Evolutionary conservation across 2,888 invertebrate species (phyloP).

Genomic region (Ichneumoninae sp.): DNA sequence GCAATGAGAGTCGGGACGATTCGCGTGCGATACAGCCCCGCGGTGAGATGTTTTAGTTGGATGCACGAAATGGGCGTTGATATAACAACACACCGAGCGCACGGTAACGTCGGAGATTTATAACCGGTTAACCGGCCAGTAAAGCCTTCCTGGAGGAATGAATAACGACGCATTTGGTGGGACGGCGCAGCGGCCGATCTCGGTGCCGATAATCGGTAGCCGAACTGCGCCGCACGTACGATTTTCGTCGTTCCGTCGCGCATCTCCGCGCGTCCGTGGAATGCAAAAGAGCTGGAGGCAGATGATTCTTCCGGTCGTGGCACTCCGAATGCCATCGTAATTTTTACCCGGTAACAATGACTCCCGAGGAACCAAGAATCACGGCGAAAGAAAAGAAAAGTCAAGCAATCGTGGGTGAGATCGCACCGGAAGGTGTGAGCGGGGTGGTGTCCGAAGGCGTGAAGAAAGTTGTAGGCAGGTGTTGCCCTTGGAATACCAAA

Average conservation of each 20-base stretch:
- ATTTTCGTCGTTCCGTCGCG: background rate
- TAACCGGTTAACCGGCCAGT: conserved; percentile 71
- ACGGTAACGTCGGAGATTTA: conserved; percentile 71
- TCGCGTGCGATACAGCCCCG: background rate
- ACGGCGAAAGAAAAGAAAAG: background rate
- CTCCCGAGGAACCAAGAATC: background rate
- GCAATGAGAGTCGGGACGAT: background rate
- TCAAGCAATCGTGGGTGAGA: background rate
- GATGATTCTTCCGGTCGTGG: background rate
- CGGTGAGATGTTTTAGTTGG: conserved; percentile 6
- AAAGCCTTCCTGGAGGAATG: conserved; percentile 75
- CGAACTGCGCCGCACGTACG: conserved; percentile 14
- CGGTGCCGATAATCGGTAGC: conserved; percentile 29
- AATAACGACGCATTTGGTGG: conserved; percentile 77
- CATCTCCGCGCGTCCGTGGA: background rate
- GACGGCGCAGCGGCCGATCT: conserved; percentile 64
- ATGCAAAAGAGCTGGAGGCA: conserved; percentile 1
- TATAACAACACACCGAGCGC: background rate
- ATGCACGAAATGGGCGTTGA: conserved; percentile 11
- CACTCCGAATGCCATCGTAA: conserved; percentile 3
- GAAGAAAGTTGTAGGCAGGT: conserved; percentile 46
- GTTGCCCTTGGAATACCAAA: conserved; percentile 32
- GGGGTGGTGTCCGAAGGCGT: conserved; percentile 23
- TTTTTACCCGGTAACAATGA: background rate
- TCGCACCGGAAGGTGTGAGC: conserved; percentile 42